Base-by-base conservation (phyloP, 2,113 vertebrate genomes). In the Malaclemys terrapin region DNA sequence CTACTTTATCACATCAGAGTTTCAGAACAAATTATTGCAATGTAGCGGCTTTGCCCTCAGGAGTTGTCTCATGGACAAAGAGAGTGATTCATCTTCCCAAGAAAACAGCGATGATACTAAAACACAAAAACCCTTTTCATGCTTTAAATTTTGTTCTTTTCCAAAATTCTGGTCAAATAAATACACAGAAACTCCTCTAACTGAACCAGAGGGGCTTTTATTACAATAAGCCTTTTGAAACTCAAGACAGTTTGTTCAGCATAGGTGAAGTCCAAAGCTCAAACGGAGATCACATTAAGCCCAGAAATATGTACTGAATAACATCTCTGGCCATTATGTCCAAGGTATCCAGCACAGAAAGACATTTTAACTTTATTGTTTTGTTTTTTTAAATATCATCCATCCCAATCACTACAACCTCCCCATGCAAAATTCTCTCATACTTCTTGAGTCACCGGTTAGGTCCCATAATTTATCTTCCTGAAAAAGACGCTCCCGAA, bases 1-100 rank as follows among this genome's bases (percentile, higher is more conserved):
- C 97, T 99, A 99, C 97, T 99, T 99, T 96, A 98, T 99, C 59
- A 99, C 99, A 3, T 98, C 99, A 0, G 99, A 99, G 97, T 99
- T 99, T 96, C 97, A 98, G 88, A 96, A 96, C 89, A 98, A 98
- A 94, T 96, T 99, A 59, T 94, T 97, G 54, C 97, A 11, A 1
- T 96, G 95, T 4, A 89, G 97, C 16, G 89, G 93, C 1, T 65
- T 94, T 0, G 91, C 95, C 14, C 91, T 98, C 14, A 53, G 98
- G 0, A 94, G 87, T 0, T 97, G 98, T 9, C 93, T 99, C 24
- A 80, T 69, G 13, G 98, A 96, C 53, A 91, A 62, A 54, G 94
- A 98, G 19, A 97, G 97, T 35, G 87, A 50, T 20, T 95, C 96
- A 79, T 97, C 98, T 0, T 45, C n/a, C 19, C 72, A 79, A 5